These are phyloP conservation scores for Melieria omissa DNA, from an alignment of 2,888 invertebrate genomes.

Conservation along the genomic window DNA sequence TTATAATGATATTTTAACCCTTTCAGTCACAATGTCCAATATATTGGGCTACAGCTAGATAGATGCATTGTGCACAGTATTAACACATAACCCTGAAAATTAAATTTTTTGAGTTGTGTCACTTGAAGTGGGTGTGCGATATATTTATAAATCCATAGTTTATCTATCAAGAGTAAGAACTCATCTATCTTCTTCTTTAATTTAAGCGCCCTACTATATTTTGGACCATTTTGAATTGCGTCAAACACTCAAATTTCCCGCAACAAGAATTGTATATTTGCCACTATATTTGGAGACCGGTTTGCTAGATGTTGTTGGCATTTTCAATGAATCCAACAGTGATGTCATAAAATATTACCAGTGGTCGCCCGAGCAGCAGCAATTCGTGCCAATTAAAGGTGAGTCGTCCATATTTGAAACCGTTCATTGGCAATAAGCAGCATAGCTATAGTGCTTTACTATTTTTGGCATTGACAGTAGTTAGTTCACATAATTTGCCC, in stretches of 20 bases:
- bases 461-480: too few species aligned
- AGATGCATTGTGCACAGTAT: too few species aligned
- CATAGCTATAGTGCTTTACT: too few species aligned
- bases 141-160: too few species aligned
- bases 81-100: too few species aligned
- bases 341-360: constrained; percentile 46
- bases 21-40: too few species aligned
- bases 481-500: too few species aligned
- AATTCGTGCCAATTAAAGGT: constrained; percentile 54
- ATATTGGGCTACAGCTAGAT: too few species aligned
- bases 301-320: constrained; percentile 49
- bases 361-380: constrained; percentile 50
- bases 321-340: constrained; percentile 44
- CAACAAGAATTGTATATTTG: constrained; percentile 47
- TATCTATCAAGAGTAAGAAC: constrained; percentile 4
- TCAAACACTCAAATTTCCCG: constrained; percentile 50
- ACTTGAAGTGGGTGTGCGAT: too few species aligned
- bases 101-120: too few species aligned
- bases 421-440: too few species aligned
- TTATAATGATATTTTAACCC: too few species aligned
- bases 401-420: constrained; percentile 43
- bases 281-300: constrained; percentile 31
- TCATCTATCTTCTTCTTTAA: constrained; percentile 13
- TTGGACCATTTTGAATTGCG: constrained; percentile 56
- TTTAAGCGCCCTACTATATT: constrained; percentile 46